A percentile compares a stretch with the other conserved stretches of the same genome.
phyloP scores from a whole-genome alignment of 1,140 invertebrate genomes.

The Paracyclopina nana region DNA sequence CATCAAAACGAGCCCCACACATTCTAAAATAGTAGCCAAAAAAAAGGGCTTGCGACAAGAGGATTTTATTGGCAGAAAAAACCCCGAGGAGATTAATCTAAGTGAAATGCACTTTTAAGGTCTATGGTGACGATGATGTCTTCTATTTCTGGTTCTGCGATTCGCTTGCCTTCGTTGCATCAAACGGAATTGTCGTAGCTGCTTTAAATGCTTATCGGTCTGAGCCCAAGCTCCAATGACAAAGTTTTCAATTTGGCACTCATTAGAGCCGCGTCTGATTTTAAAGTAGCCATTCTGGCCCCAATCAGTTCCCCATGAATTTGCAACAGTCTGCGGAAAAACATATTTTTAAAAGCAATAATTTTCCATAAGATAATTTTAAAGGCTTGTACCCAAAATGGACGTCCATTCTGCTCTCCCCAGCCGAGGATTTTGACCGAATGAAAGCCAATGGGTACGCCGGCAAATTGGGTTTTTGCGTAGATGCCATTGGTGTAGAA shows the following conservation, averaged over 20 bases:
- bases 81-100: no score
- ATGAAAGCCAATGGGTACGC: constrained; percentile 46
- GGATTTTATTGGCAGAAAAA: no score
- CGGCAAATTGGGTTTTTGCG: constrained; percentile 36
- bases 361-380: background rate
- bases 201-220: constrained; percentile 17
- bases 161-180: no score
- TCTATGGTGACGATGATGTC: no score
- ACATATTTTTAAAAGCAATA: background rate
- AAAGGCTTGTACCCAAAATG: constrained; percentile 54
- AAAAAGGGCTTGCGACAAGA: no score
- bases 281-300: constrained; percentile 68
- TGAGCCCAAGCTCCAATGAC: constrained; percentile 52
- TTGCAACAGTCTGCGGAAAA: constrained; percentile 49
- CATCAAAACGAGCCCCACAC: no score
- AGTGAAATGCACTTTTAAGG: no score
- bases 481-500: constrained; percentile 65
- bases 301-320: constrained; percentile 75
- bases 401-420: constrained; percentile 44
- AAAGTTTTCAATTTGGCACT: constrained; percentile 66
- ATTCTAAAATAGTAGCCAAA: no score
- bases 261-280: constrained; percentile 53
- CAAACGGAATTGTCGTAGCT: no score
- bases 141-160: no score
- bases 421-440: constrained; percentile 76